These are phyloP conservation scores for Sesia bembeciformis DNA, from an alignment of 2,888 invertebrate species.

Conservation along the genomic window DNA sequence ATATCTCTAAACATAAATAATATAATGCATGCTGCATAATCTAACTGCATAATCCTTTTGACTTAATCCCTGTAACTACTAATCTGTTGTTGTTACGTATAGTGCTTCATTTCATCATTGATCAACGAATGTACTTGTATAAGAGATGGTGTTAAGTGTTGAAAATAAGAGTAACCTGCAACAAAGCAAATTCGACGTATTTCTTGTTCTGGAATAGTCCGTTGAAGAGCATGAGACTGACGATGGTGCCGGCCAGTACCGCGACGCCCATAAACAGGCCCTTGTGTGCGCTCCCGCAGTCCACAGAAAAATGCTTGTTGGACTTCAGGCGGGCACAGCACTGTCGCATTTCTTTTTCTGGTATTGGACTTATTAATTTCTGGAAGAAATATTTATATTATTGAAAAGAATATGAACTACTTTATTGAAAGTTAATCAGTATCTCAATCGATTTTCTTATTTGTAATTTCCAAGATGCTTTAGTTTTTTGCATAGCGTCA, in stretches of 20 bases:
- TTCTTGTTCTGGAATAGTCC: conserved; percentile 73
- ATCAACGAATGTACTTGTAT: not conserved
- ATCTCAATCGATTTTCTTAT: too few species aligned
- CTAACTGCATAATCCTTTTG: not conserved
- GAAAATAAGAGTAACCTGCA: conserved; percentile 58
- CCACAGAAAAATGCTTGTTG: conserved; percentile 77
- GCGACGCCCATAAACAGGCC: conserved; percentile 79
- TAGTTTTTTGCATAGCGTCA: too few species aligned
- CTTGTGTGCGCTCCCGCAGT: conserved; percentile 83
- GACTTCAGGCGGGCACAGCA: conserved; percentile 47
- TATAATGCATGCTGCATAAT: too few species aligned
- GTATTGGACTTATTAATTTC: conserved; percentile 19
- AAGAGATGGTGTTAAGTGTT: not conserved
- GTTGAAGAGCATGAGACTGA: conserved; percentile 82
- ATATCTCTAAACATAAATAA: too few species aligned
- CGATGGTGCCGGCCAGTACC: conserved; percentile 79
- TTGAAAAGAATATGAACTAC: too few species aligned
- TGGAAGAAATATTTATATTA: conserved; percentile 11
- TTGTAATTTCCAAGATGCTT: too few species aligned
- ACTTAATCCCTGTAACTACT: not conserved
- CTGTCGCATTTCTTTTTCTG: conserved; percentile 18
- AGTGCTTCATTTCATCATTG: too few species aligned
- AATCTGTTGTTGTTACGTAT: too few species aligned
- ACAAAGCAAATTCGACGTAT: conserved; percentile 73
- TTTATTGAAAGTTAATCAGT: too few species aligned